Base-by-base conservation (phyloP, 2,888 invertebrate species). In the Rhagonycha fulva region DNA sequence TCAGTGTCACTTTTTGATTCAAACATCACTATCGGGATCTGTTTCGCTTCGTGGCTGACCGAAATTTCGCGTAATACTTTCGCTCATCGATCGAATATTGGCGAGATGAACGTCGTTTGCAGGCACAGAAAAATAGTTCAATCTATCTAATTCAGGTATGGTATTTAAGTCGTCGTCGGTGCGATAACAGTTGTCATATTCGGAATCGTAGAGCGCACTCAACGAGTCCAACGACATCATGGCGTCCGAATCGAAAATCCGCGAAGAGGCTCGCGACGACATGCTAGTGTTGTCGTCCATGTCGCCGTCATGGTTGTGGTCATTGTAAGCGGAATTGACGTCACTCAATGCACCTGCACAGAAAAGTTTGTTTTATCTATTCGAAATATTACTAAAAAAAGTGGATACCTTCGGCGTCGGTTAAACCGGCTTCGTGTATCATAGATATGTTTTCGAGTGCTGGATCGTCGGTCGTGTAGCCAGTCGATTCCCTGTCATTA, bases 381-480 rank as follows among this genome's bases (percentile, higher is more conserved):
- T 2, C 0, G 4, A n/a, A 47, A 47, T 47, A 9, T 47, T 32
- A 5, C 3, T 4, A 1, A 11, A n/a, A 5, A 47, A n/a, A 7
- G 7, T 47, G n/a, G n/a, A n/a, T 82, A 90, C 91, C 96, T 90
- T 96, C 96, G 10, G 95, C 95, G 88, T 96, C 96, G 1, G 95
- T 96, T 66, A 96, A 90, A 9, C 95, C 95, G 19, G 95, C 94
- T 88, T 96, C 96, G 88, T 96, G 95, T 14, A 95, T 88, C 91
- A 96, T 92, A 62, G 95, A 95, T 70, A 95, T 92, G 87, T 96
- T 95, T 87, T 96, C 95, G 11, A 95, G 89, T 14, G 95, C 95
- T 0, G 95, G 95, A 87, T 96, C 95, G 87, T 96, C 95, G 0
- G 95, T 95, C n/a, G 94, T 95, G 86, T 95, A 96, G 26, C 95